Conservation (phyloP, 2,113 vertebrate species). For the Orientallactaga bullata region DNA sequence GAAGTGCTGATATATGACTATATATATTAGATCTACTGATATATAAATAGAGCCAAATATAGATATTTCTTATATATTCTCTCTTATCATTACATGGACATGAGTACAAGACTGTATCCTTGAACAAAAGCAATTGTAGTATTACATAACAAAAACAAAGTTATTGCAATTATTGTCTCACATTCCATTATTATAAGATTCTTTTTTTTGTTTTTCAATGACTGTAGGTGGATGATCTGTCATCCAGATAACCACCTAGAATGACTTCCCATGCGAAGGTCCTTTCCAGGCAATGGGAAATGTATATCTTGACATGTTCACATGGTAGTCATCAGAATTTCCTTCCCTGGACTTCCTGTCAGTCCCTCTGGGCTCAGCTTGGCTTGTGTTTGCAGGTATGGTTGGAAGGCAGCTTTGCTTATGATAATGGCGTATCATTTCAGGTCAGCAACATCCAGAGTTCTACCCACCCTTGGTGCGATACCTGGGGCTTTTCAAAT, state of each 20-base stretch:
- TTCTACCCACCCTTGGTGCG: background rate
- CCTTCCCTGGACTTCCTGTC: slow-evolving; percentile 55
- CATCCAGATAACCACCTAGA: slow-evolving; percentile 1
- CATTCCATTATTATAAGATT: background rate
- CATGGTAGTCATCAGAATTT: slow-evolving; percentile 75
- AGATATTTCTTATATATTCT: background rate
- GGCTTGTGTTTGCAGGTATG: slow-evolving; percentile 20
- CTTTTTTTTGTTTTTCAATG: background rate
- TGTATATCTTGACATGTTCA: background rate
- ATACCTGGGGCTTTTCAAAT: slow-evolving; percentile 58
- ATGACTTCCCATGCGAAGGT: background rate
- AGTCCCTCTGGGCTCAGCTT: slow-evolving; percentile 45
- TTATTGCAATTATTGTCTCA: background rate
- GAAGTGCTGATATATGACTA: background rate
- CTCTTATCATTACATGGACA: background rate
- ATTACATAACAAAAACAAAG: background rate
- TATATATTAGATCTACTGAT: background rate
- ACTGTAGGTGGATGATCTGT: background rate
- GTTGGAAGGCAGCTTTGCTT: slow-evolving; percentile 44
- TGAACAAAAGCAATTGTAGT: background rate
- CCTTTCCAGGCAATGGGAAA: slow-evolving; percentile 23
- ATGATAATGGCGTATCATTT: slow-evolving; percentile 66
- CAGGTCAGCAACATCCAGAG: background rate
- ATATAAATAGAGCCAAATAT: background rate
- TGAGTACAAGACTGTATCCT: background rate